These are phyloP conservation scores for Podarcis raffonei DNA, from an alignment of 2,113 vertebrate genomes.

Conservation along the genomic window DNA sequence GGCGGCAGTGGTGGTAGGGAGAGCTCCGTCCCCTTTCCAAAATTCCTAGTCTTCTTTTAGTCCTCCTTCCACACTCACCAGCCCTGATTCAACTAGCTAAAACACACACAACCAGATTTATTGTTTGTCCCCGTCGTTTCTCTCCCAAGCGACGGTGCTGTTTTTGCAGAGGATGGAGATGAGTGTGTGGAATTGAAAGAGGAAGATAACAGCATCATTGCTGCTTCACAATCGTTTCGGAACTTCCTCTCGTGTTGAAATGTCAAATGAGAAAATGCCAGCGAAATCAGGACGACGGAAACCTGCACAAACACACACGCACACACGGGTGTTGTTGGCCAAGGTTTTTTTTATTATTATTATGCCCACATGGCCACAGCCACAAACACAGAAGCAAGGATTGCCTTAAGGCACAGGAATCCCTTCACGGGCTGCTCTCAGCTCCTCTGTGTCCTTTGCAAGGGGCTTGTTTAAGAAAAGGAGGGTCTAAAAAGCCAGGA, in stretches of 20 bases:
- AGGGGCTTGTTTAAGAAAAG: not conserved
- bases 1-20: not conserved
- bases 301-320: not conserved
- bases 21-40: rapidly evolving
- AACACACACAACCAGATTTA: too few relatives aligned
- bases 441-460: not conserved
- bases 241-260: not conserved
- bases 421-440: not conserved
- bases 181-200: slow-evolving; percentile 41
- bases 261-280: not conserved
- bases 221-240: not conserved
- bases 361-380: not conserved
- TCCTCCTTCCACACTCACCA: too few relatives aligned
- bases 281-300: slow-evolving; percentile 50
- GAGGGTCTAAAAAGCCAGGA: not conserved
- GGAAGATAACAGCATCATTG: slow-evolving; percentile 29
- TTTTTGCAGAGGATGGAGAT: not conserved
- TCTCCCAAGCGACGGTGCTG: not conserved
- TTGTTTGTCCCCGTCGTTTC: not conserved
- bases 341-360: slow-evolving; percentile 27
- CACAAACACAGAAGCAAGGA: not conserved
- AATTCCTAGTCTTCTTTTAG: not conserved
- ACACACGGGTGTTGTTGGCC: not conserved
- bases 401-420: not conserved
- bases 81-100: rapidly evolving